Evolutionary conservation across 2,113 vertebrate genomes (phyloP).

Genomic region (Podarcis cretensis): DNA sequence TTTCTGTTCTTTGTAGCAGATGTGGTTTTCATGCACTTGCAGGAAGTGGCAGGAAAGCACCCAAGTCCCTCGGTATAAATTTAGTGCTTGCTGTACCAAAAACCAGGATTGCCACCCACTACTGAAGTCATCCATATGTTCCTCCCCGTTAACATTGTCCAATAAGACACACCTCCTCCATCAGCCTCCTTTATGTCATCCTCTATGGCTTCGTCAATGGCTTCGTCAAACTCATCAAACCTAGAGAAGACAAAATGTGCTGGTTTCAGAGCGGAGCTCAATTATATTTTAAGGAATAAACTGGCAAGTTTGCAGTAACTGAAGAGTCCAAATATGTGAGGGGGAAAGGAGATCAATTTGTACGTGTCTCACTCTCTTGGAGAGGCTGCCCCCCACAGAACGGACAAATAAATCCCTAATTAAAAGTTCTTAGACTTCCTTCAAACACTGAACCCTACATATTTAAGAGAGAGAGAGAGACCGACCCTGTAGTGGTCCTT

Average conservation of each 20-base stretch:
- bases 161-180: constrained; percentile 80
- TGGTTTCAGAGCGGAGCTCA: not conserved
- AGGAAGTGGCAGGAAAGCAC: not conserved
- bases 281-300: not conserved
- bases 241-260: constrained; percentile 65
- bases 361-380: not conserved
- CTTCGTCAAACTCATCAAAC: constrained; percentile 98
- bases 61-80: not conserved
- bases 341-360: not conserved
- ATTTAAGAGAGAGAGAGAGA: not conserved
- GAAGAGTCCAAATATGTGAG: not conserved
- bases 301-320: not conserved
- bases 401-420: not conserved
- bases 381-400: not conserved
- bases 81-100: not conserved
- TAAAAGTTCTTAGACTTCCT: not conserved
- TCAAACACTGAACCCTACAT: not conserved
- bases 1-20: not conserved
- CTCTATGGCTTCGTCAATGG: constrained; percentile 98
- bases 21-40: not conserved
- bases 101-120: not conserved
- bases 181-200: constrained; percentile 92
- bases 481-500: not conserved
- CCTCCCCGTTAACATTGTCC: not conserved
- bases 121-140: not conserved